Evolutionary conservation across 2,888 invertebrate species (phyloP).

Genomic region (Orthonevra nobilis): DNA sequence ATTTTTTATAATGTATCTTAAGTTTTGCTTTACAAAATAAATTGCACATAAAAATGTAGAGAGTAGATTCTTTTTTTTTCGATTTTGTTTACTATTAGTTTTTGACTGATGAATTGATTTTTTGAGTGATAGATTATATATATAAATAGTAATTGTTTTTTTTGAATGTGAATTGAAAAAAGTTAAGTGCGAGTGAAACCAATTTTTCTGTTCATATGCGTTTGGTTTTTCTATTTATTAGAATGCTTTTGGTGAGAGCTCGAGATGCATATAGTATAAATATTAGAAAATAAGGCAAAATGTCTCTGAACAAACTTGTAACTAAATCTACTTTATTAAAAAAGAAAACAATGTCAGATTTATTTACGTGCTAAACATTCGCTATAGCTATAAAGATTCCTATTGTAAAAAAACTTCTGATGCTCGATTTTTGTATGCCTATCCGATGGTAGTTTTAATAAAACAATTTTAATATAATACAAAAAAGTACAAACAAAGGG

Average conservation of each 20-base stretch:
- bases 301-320: slow-evolving; percentile 1
- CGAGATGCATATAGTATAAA: slow-evolving; percentile 59
- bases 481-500: too few species aligned
- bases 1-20: neutral
- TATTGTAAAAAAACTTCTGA: too few species aligned
- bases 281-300: slow-evolving; percentile 4
- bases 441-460: too few species aligned
- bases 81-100: too few species aligned
- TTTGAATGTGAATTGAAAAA: slow-evolving; percentile 48
- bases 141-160: slow-evolving; percentile 6
- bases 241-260: slow-evolving; percentile 56
- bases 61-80: slow-evolving; percentile 1
- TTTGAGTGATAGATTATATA: slow-evolving; percentile 29
- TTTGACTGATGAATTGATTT: slow-evolving; percentile 19
- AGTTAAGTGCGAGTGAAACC: slow-evolving; percentile 65
- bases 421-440: too few species aligned
- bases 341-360: too few species aligned
- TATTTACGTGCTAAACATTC: slow-evolving; percentile 37
- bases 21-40: slow-evolving; percentile 13
- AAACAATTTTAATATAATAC: too few species aligned
- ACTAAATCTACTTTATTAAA: slow-evolving; percentile 19
- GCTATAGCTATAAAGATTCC: slow-evolving; percentile 22
- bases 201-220: slow-evolving; percentile 59
- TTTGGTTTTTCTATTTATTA: slow-evolving; percentile 27
- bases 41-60: slow-evolving; percentile 60